phyloP scores from a whole-genome alignment of 92 coral and sea anemone genomes.

The Ricordea florida region DNA sequence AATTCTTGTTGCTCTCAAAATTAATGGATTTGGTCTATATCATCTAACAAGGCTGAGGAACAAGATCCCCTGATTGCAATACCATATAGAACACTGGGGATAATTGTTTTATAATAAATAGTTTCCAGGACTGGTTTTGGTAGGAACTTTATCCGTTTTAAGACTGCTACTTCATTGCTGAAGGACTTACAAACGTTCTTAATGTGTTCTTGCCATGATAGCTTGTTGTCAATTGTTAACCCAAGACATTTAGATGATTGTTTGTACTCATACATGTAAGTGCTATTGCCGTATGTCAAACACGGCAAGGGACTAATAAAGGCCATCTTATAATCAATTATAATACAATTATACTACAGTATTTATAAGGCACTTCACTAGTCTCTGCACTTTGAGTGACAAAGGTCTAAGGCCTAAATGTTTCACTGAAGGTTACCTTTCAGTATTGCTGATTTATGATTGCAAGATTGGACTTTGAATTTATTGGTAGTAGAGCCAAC shows the following conservation, averaged over 20 bases:
- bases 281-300: conserved; percentile 6
- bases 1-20: too few species aligned
- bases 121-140: conserved; percentile 24
- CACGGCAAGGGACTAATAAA: conserved; percentile 34
- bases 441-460: too few species aligned
- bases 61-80: conserved; percentile 32
- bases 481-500: too few species aligned
- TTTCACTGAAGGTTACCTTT: too few species aligned
- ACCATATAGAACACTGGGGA: conserved; percentile 33
- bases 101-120: conserved; percentile 27
- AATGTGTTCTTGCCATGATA: conserved; percentile 41
- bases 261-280: conserved; percentile 21
- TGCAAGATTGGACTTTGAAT: too few species aligned
- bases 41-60: conserved; percentile 3
- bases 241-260: conserved; percentile 32
- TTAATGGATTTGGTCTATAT: neutral
- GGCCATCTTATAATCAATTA: too few species aligned
- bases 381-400: too few species aligned
- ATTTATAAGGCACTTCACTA: too few species aligned
- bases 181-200: conserved; percentile 27
- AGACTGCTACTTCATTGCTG: conserved; percentile 28
- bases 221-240: too few species aligned
- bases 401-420: too few species aligned
- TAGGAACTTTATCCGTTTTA: conserved; percentile 36
- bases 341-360: too few species aligned